These are phyloP conservation scores for Melangyna quadrimaculata DNA, from an alignment of 2,888 invertebrate genomes.

Conservation along the genomic window DNA sequence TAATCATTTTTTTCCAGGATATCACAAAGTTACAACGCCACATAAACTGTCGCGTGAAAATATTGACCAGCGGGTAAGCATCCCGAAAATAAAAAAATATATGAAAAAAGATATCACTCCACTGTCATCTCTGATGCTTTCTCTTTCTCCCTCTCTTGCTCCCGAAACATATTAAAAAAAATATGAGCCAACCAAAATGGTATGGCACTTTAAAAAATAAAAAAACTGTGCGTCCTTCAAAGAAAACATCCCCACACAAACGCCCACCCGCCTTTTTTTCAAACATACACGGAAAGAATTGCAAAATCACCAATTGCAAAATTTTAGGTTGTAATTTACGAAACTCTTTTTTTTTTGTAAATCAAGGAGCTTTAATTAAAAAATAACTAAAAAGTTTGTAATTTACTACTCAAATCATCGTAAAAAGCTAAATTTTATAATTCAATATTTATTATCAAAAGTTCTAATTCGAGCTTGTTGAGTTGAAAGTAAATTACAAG, in stretches of 20 bases:
- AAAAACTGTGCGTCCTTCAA: conserved; percentile 25
- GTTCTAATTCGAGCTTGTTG: no score
- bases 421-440: no score
- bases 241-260: conserved; percentile 3
- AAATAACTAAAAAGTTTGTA: no score
- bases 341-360: no score
- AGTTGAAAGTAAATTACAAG: no score
- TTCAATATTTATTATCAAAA: no score
- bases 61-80: conserved; percentile 12
- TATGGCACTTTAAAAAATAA: conserved; percentile 52
- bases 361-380: no score
- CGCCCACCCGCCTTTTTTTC: not conserved
- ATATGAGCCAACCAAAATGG: conserved; percentile 35
- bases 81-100: conserved; percentile 15
- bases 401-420: no score
- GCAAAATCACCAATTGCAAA: no score
- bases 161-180: conserved; percentile 45
- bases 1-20: conserved; percentile 43
- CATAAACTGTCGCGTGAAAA: not conserved
- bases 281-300: no score
- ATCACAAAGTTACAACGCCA: conserved; percentile 8
- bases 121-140: conserved; percentile 12
- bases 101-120: not conserved
- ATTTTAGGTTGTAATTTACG: no score
- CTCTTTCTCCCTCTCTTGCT: not conserved